Base-by-base conservation (phyloP, 2,113 vertebrate species). In the Ochotona princeps region DNA sequence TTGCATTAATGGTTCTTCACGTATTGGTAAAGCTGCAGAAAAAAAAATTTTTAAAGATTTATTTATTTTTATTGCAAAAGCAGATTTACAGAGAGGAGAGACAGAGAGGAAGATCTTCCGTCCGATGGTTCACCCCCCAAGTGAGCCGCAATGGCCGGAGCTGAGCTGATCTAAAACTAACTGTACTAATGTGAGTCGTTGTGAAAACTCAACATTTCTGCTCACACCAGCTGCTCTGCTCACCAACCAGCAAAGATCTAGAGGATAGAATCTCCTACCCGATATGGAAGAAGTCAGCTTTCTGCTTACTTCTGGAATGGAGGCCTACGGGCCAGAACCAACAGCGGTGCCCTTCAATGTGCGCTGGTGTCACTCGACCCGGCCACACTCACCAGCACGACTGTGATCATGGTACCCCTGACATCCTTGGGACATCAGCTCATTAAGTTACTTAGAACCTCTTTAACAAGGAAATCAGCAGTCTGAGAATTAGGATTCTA, bases 171-270 rank as follows among this genome's bases (percentile, higher is more conserved):
- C 73, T 75, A 91, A 94, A 76, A 57, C 21, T 78, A 49, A 28
- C 26, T 80, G 25, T 25, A 93, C 70, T 94, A 93, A 93, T 61
- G 25, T 10, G 47, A 89, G 18, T 26, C 60, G 63, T 81, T 74
- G 23, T 63, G 60, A 83, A 89, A 78, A 80, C 82, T 87, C 57
- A n/a, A 73, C 72, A 35, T 75, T 75, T 76, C 63, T 74, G 86
- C 65, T 76, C 61, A 44, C 61, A 84, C 73, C 20, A 63, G 44
- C 6, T 44, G 65, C 38, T 94, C 4, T 74, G 14, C 28, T 89
- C 38, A 83, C 85, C 25, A 94, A 74, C 30, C 26, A 79, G 38
- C 79, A 91, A 83, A 95, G 84, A 93, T 89, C 32, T 51, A 66
- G 38, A 44, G 4, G 6, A 44, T 44, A 6, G 6, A 44, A 44